Percentiles rank a stretch among this genome's conserved stretches.
phyloP scores from a whole-genome alignment of 2,113 vertebrate genomes.

The Cynocephalus volans region DNA sequence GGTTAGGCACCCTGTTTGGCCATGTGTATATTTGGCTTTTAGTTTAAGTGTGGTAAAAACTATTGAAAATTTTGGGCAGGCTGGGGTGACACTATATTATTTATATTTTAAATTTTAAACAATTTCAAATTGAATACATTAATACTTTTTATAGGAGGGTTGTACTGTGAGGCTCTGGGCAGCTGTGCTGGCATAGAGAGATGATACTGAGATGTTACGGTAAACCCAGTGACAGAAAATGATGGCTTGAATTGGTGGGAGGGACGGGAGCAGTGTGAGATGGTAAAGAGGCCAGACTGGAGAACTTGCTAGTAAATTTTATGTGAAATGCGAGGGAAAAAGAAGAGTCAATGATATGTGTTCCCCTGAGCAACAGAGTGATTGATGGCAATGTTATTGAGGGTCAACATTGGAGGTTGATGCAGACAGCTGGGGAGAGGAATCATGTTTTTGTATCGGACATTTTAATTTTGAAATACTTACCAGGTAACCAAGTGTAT shows the following conservation, averaged over 20 bases:
- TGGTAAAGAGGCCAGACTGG: background rate
- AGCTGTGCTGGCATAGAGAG: background rate
- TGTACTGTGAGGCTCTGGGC: rapidly evolving
- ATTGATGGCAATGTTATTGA: background rate
- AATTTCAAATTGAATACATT: background rate
- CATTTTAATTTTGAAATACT: background rate
- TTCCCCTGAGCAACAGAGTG: background rate
- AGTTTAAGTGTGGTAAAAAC: background rate
- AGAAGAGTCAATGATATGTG: background rate
- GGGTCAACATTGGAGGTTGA: rapidly evolving
- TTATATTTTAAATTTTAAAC: background rate
- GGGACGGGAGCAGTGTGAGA: too few species aligned
- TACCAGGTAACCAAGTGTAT: background rate
- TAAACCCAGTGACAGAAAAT: background rate
- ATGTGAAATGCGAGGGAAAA: background rate
- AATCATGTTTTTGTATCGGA: background rate
- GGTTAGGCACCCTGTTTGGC: background rate
- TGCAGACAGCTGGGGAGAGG: background rate
- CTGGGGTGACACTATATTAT: background rate
- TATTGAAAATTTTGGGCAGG: background rate
- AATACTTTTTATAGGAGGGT: background rate
- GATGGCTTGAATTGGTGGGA: background rate
- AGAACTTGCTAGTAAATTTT: background rate
- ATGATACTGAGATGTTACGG: background rate
- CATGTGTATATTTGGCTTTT: background rate